Percentiles rank a stretch among this genome's conserved stretches.
phyloP scores from a whole-genome alignment of 2,888 invertebrate genomes.

The Nipponacmea schrenckii region DNA sequence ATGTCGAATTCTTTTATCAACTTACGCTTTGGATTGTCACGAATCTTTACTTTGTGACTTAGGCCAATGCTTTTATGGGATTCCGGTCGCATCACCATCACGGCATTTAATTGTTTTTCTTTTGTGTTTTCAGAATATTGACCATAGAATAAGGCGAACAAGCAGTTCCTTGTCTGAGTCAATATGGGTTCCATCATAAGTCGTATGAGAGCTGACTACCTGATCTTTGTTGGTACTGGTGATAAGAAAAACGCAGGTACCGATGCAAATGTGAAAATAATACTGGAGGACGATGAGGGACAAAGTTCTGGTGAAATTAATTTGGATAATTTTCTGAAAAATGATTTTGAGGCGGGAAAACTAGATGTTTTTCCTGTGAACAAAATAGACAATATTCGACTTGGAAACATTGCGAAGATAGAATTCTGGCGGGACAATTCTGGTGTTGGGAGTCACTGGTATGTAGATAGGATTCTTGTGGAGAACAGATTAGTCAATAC shows the following conservation, averaged over 20 bases:
- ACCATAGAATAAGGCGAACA: no score
- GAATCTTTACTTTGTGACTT: no score
- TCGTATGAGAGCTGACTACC: slow-evolving; percentile 32
- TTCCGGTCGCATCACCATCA: no score
- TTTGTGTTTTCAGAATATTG: no score
- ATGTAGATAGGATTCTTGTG: slow-evolving; percentile 57
- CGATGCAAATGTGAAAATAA: slow-evolving; percentile 68
- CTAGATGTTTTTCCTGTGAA: slow-evolving; percentile 48
- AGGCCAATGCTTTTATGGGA: no score
- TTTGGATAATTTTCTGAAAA: slow-evolving; percentile 63
- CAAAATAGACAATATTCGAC: slow-evolving; percentile 12
- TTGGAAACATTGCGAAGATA: slow-evolving; percentile 48
- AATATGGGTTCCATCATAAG: slow-evolving; percentile 29
- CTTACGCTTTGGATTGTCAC: no score
- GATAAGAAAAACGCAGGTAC: slow-evolving; percentile 68
- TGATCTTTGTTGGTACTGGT: slow-evolving; percentile 68
- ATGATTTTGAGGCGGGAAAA: slow-evolving; percentile 60
- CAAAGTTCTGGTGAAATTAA: slow-evolving; percentile 57
- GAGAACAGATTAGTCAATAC: slow-evolving; percentile 49
- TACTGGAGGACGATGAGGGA: slow-evolving; percentile 65
- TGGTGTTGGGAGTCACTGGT: slow-evolving; percentile 67
- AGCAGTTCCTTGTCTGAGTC: background rate
- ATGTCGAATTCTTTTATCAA: no score
- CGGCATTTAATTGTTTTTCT: no score
- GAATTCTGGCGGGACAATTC: slow-evolving; percentile 67